These are phyloP conservation scores for Ferrisia virgata DNA, from an alignment of 2,888 invertebrate species.

Conservation along the genomic window DNA sequence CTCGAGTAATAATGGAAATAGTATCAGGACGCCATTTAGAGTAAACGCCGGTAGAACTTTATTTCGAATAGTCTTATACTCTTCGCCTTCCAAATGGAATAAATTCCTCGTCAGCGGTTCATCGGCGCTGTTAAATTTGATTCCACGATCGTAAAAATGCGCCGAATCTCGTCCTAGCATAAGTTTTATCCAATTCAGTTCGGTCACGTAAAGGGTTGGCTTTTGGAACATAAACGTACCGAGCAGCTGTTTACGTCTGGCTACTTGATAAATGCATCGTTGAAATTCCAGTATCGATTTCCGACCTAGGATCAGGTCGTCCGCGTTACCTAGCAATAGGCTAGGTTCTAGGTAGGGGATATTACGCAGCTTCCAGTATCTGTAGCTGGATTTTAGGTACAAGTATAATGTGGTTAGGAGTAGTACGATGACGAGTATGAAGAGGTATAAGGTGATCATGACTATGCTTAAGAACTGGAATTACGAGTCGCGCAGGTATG, in stretches of 20 bases:
- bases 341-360: conserved; percentile 31
- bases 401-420: not conserved
- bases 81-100: conserved; percentile 38
- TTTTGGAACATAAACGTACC: conserved; percentile 41
- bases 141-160: conserved; percentile 27
- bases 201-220: conserved; percentile 37
- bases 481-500: no score
- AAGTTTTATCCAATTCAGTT: not conserved
- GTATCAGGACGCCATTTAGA: not conserved
- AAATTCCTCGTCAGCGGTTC: conserved; percentile 39
- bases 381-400: conserved; percentile 6
- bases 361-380: conserved; percentile 12
- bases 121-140: conserved; percentile 8
- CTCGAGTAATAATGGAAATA: not conserved
- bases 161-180: conserved; percentile 21
- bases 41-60: conserved; percentile 36
- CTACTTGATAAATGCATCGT: conserved; percentile 55
- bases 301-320: conserved; percentile 54
- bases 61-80: not conserved
- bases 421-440: not conserved
- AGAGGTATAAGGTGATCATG: not conserved
- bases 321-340: conserved; percentile 58
- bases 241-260: conserved; percentile 48
- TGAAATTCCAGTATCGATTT: conserved; percentile 58
- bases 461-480: no score